Evolutionary conservation across 2,888 invertebrate genomes (phyloP).

Genomic region (Platycheirus albimanus): DNA sequence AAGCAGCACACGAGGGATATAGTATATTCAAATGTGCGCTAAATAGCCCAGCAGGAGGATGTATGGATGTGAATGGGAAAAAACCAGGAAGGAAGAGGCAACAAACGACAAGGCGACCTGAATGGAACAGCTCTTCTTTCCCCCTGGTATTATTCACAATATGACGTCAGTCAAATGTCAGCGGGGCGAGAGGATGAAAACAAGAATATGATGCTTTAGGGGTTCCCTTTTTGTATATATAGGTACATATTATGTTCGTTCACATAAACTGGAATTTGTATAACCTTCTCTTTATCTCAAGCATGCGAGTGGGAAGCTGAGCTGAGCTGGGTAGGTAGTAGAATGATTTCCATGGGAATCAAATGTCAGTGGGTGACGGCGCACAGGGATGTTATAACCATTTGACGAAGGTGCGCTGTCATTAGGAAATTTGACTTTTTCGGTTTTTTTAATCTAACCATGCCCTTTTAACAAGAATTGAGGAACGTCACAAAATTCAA

Average conservation of each 20-base stretch:
- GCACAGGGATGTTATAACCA: too few species aligned
- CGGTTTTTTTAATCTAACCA: too few species aligned
- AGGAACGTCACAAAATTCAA: too few species aligned
- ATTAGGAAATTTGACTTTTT: too few species aligned
- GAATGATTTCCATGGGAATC: neutral
- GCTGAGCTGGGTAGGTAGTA: too few species aligned
- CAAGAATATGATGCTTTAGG: slow-evolving; percentile 22
- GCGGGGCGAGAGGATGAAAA: slow-evolving; percentile 27
- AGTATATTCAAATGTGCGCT: slow-evolving; percentile 43
- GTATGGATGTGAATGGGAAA: slow-evolving; percentile 37
- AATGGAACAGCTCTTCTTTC: slow-evolving; percentile 40
- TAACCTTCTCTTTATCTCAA: slow-evolving; percentile 16
- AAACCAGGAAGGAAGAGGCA: slow-evolving; percentile 51
- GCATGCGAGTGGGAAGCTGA: slow-evolving; percentile 10
- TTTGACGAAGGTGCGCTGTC: too few species aligned
- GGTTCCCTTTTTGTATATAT: slow-evolving; percentile 20
- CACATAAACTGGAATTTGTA: slow-evolving; percentile 15
- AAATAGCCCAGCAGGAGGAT: slow-evolving; percentile 54
- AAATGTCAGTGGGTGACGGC: neutral
- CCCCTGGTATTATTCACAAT: slow-evolving; percentile 46
- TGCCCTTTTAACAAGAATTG: too few species aligned
- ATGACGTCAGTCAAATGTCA: slow-evolving; percentile 69
- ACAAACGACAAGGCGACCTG: slow-evolving; percentile 50
- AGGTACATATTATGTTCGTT: too few species aligned
- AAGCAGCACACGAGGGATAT: slow-evolving; percentile 5